Conservation (phyloP, 2,888 invertebrate genomes). For the Globia sparganii region DNA sequence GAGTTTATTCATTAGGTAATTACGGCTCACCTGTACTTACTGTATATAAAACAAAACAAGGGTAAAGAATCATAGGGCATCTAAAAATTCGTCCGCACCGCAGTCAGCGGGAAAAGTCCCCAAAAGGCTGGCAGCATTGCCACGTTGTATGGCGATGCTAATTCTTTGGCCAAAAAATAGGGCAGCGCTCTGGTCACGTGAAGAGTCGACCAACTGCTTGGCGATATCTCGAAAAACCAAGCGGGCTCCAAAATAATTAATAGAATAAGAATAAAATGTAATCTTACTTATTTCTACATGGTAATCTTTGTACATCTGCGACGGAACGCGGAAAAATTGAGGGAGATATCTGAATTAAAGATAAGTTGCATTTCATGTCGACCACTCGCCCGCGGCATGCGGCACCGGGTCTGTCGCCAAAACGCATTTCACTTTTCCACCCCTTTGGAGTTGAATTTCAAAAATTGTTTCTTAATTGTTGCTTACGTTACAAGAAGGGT, state of each 20-base stretch:
- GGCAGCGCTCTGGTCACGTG: background rate
- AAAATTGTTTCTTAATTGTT: constrained; percentile 66
- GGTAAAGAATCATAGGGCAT: too few relatives aligned
- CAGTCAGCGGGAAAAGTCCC: background rate
- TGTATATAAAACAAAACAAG: too few relatives aligned
- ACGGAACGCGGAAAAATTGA: constrained; percentile 22
- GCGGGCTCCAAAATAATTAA: background rate
- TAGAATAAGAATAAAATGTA: constrained; percentile 1
- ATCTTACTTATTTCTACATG: constrained; percentile 12
- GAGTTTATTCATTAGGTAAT: too few relatives aligned
- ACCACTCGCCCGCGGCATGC: constrained; percentile 49
- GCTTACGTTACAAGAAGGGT: constrained; percentile 63
- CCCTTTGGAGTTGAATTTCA: constrained; percentile 59
- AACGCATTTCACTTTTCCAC: constrained; percentile 57
- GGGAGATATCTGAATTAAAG: constrained; percentile 50
- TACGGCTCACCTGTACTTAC: too few relatives aligned
- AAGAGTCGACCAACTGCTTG: background rate
- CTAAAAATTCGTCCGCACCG: background rate
- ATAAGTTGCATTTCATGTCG: constrained; percentile 57
- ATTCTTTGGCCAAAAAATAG: background rate
- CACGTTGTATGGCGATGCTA: background rate
- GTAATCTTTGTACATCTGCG: constrained; percentile 23
- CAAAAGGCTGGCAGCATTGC: background rate
- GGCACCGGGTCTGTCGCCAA: constrained; percentile 41
- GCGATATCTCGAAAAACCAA: background rate